A percentile compares a stretch with the other conserved stretches of the same genome.
These are phyloP conservation scores for Alouatta palliata DNA, from an alignment of 2,113 vertebrate genomes.

Conservation along the genomic window DNA sequence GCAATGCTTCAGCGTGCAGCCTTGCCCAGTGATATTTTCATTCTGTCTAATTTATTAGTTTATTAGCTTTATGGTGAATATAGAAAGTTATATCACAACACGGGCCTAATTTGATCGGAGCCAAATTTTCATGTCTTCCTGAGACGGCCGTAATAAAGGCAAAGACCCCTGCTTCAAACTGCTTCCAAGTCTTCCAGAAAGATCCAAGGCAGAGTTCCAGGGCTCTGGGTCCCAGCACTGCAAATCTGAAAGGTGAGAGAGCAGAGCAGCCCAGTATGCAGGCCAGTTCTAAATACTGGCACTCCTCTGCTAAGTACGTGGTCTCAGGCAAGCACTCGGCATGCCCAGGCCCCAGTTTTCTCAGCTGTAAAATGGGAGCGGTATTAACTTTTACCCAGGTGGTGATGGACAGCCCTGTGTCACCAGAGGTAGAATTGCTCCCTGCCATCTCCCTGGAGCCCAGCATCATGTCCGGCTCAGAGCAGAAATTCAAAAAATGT, in stretches of 20 bases:
- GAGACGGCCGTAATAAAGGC: background rate
- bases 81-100: conserved; percentile 60
- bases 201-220: conserved; percentile 54
- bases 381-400: fast-evolving
- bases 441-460: background rate
- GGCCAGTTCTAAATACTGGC: fast-evolving
- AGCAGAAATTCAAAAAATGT: fast-evolving
- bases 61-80: conserved; percentile 70
- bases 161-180: background rate
- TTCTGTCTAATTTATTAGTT: conserved; percentile 81
- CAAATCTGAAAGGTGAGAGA: background rate
- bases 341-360: background rate
- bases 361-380: background rate
- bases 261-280: fast-evolving
- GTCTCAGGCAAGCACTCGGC: background rate
- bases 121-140: conserved; percentile 36
- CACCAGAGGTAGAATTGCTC: background rate
- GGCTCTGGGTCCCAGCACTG: background rate
- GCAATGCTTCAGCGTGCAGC: conserved; percentile 48
- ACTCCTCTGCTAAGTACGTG: fast-evolving
- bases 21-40: conserved; percentile 71
- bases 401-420: fast-evolving
- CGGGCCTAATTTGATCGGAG: conserved; percentile 66
- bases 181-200: conserved; percentile 39
- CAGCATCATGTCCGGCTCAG: fast-evolving